Evolutionary conservation across 37 sponge, comb jelly and placozoan species (phyloP).

Genomic region (Tethya wilhelma): DNA sequence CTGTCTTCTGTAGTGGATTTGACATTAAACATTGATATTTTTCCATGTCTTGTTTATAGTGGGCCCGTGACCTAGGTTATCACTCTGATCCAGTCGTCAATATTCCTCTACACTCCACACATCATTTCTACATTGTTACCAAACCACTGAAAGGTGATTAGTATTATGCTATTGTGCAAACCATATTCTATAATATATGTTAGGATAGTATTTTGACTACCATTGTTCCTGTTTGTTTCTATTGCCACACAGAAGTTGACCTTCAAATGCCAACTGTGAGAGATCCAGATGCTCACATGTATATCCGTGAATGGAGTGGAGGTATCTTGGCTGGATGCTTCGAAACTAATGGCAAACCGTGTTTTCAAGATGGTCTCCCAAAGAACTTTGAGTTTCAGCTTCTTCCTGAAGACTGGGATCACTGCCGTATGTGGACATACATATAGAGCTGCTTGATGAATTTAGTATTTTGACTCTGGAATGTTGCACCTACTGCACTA

Average conservation of each 20-base stretch:
- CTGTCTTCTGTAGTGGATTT: no score
- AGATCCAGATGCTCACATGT: slow-evolving; percentile 26
- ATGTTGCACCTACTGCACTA: not conserved
- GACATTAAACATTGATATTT: no score
- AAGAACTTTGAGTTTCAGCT: slow-evolving; percentile 56
- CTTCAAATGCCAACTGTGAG: slow-evolving; percentile 46
- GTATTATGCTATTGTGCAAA: not conserved
- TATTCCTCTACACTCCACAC: slow-evolving; percentile 57
- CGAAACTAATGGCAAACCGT: slow-evolving; percentile 44
- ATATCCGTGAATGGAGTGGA: slow-evolving; percentile 63
- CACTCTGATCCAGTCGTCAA: slow-evolving; percentile 48
- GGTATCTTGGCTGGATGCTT: slow-evolving; percentile 57
- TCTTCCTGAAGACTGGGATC: slow-evolving; percentile 69
- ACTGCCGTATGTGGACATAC: slow-evolving; percentile 66
- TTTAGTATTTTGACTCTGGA: no score
- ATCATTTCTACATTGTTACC: slow-evolving; percentile 66
- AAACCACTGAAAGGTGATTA: slow-evolving; percentile 62
- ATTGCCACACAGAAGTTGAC: slow-evolving; percentile 24
- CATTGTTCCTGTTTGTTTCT: not conserved
- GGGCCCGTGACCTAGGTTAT: slow-evolving; percentile 52
- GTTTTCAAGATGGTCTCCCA: slow-evolving; percentile 44
- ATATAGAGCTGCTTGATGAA: no score
- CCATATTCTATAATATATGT: not conserved
- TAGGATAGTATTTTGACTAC: not conserved
- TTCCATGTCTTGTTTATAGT: slow-evolving; percentile 21